Conservation (phyloP, 2,113 vertebrate species). For the Rissa tridactyla region DNA sequence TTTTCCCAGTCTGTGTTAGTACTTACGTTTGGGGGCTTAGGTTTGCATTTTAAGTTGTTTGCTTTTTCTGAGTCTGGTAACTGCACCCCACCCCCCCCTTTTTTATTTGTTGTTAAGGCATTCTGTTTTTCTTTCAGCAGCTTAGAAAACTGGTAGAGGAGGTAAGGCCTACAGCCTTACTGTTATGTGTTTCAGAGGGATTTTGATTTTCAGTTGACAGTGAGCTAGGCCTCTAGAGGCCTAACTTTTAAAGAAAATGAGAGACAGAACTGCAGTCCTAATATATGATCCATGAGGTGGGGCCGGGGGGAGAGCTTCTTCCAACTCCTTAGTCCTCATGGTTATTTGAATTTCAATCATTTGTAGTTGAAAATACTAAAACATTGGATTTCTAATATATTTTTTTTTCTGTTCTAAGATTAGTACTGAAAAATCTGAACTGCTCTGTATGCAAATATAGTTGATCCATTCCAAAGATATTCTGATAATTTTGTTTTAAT, state of each 20-base stretch:
- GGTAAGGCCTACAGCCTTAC: background rate
- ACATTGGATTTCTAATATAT: background rate
- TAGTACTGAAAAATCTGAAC: background rate
- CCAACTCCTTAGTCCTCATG: background rate
- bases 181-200: background rate
- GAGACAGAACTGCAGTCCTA: background rate
- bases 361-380: background rate
- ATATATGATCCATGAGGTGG: background rate
- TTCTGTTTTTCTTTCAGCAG: background rate
- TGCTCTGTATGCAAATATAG: background rate
- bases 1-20: background rate
- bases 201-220: background rate
- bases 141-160: background rate
- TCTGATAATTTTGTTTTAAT: background rate
- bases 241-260: background rate
- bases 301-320: background rate
- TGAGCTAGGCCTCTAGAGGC: background rate
- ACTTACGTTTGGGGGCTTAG: background rate
- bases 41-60: background rate
- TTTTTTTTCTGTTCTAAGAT: background rate
- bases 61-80: background rate
- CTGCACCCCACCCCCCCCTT: fast-evolving
- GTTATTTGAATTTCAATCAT: background rate
- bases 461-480: background rate
- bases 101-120: background rate